Evolutionary conservation across 2,888 invertebrate species (phyloP), one percentile per base, ranked within the genome.

Genomic region (Orchesella flavescens): DNA sequence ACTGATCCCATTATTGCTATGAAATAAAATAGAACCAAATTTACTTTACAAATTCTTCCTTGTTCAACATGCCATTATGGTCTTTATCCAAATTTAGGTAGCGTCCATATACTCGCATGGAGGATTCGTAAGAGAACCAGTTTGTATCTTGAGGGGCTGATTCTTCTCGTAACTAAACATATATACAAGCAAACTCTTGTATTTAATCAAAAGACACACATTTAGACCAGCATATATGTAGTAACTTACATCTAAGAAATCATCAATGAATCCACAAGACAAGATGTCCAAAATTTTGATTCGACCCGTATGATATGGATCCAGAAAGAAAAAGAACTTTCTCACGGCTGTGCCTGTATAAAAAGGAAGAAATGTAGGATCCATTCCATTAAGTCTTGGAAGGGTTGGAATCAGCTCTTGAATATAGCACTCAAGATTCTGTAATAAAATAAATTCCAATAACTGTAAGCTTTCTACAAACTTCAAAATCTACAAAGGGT

Each of bases 401-500:
- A 98, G 91, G 0, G 97, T 97, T 0, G 98, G 98, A 75, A 98
- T 95, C 76, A 98, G 91, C 89, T 98, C 98, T 17, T 95, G 93
- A 88, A 98, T 97, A 90, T 98, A 99, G 90, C 95, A 97, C 90
- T 98, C 98, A 88, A 99, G 91, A 90, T 98, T 97, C 94, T 96
- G 91, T 0, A 91, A 91, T 69, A 68, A 23, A 2, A 53, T 1
- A 23, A 63, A 68, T 34, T 7, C 5, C 49, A 49, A 49, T 12
- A 34, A 34, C 2, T 34, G 34, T 34, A 7, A 34, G 7, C 2
- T 34, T 34, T 34, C n/a, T n/a, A n/a, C n/a, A n/a, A n/a, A n/a
- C n/a, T n/a, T n/a, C n/a, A n/a, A n/a, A n/a, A n/a, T n/a, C n/a
- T n/a, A n/a, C n/a, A n/a, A n/a, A n/a, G n/a, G n/a, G n/a, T n/a